Base-by-base conservation (phyloP, 2,888 invertebrate species). In the Acanthococcus lagerstroemiae region DNA sequence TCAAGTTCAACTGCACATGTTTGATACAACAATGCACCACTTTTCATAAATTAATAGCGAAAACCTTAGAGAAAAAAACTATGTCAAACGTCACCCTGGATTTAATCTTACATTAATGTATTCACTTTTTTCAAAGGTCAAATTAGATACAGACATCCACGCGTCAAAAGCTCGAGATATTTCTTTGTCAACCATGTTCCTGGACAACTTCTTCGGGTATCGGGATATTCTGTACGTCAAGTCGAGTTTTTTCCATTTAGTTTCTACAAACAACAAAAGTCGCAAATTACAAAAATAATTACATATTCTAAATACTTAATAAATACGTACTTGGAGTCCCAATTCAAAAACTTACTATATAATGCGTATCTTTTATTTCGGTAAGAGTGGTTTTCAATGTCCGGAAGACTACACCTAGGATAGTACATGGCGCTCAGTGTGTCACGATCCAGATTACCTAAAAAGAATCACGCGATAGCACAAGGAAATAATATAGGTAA, bases 161-260 rank as follows among this genome's bases (percentile, higher is more conserved):
- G 19, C 15, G 26, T 48, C 19, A 45, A 61, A 61, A 27, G 61
- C 61, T 27, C 50, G 27, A 12, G 1, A 15, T 27, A 61, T 30
- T 30, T 50, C 50, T 12, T 15, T 5, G 7, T 30, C 27, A n/a
- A 9, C 37, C 30, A 50, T 2, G n/a, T 61, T 12, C 6, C 12
- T 2, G 1, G 48, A n/a, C 15, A 61, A 6, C 5, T 27, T 30
- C 50, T 61, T 22, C 15, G 52, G 21, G 7, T 61, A 55, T 5
- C 27, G 25, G n/a, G 55, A 17, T 25, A 55, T 55, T 55, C 27
- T 25, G 17, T 55, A 55, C n/a, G 27, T 26, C 5, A 55, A 9
- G 17, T 55, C 7, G 5, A 26, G 19, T 26, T 25, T 27, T 27
- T 30, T 26, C 55, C 55, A 55, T 55, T 55, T 55, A 9, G n/a